These are phyloP conservation scores for Rhadina sibilatrix DNA, from an alignment of 2,113 vertebrate species.

Conservation along the genomic window DNA sequence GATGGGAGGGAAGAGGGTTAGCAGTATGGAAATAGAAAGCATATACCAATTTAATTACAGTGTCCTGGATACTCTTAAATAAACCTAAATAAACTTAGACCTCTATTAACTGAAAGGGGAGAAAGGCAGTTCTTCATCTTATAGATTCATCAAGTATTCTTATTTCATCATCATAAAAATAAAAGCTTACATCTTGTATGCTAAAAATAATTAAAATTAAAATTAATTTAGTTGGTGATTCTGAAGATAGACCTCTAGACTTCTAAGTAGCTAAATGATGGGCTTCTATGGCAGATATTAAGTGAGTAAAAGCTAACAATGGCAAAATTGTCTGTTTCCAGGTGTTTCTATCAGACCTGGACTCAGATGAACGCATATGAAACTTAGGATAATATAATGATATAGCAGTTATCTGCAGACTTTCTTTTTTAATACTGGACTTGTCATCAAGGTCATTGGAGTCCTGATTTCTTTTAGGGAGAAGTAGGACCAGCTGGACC, in stretches of 20 bases:
- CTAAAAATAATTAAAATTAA: background rate
- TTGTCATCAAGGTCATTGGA: background rate
- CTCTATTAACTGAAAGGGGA: background rate
- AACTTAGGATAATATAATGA: background rate
- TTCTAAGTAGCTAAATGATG: background rate
- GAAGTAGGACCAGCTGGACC: conserved; percentile 90
- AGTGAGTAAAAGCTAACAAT: background rate
- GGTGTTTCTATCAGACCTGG: background rate
- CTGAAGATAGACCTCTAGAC: background rate
- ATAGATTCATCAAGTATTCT: background rate
- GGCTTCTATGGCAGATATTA: background rate
- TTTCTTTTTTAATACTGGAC: background rate
- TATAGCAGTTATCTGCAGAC: background rate
- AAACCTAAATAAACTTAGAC: background rate
- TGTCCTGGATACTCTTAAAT: background rate
- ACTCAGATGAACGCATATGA: background rate
- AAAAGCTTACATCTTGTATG: background rate
- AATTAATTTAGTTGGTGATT: background rate
- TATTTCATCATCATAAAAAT: background rate
- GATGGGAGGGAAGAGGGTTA: no score
- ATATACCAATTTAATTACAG: background rate
- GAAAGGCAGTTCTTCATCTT: background rate
- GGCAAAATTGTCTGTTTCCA: background rate
- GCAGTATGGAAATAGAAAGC: background rate
- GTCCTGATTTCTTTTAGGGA: conserved; percentile 79